Percentiles rank a stretch among this genome's conserved stretches.
phyloP scores from a whole-genome alignment of 2,888 invertebrate genomes.

The Lasioglossum morio region DNA sequence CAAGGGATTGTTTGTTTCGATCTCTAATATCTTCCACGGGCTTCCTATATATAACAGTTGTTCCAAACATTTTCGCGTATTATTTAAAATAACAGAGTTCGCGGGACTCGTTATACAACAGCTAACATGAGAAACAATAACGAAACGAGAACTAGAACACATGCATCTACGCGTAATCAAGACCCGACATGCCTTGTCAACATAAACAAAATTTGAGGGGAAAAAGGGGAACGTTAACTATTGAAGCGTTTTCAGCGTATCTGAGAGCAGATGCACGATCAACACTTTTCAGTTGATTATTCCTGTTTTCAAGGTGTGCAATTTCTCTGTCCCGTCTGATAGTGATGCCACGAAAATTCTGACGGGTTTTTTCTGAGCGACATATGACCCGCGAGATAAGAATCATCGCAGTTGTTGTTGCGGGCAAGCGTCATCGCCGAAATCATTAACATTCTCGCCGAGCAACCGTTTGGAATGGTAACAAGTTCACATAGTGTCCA shows the following conservation, averaged over 20 bases:
- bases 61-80: not conserved
- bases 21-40: not conserved
- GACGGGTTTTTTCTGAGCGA: not conserved
- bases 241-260: not conserved
- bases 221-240: not conserved
- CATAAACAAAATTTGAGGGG: not conserved
- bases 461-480: constrained; percentile 33
- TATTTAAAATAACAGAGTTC: not conserved
- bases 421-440: constrained; percentile 18
- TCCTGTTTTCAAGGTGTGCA: not conserved
- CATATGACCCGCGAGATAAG: not conserved
- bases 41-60: not conserved
- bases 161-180: not conserved
- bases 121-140: not conserved
- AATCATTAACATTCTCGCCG: constrained; percentile 57
- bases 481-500: constrained; percentile 23
- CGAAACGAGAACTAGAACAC: not conserved
- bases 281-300: not conserved
- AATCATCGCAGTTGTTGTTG: not conserved
- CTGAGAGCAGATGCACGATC: not conserved
- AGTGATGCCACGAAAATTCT: not conserved
- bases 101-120: not conserved
- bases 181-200: not conserved
- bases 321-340: not conserved
- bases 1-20: not conserved